Conservation (phyloP, 30 jellyfish, hydroid and myxozoan genomes). For the Aurelia coerulea region DNA sequence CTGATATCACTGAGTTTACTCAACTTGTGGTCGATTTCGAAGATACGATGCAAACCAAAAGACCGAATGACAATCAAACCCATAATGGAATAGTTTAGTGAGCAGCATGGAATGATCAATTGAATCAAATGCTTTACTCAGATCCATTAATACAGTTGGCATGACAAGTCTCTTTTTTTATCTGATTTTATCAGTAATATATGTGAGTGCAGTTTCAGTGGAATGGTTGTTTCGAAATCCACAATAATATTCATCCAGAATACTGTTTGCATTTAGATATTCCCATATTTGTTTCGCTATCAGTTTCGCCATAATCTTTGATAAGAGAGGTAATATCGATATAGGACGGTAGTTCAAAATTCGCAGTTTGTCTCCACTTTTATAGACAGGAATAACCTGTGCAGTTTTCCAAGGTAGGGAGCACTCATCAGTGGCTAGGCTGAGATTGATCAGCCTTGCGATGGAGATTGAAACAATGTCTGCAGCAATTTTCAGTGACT, state of each 20-base stretch:
- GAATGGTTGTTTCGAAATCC: neutral
- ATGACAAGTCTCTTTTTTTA: too few relatives aligned
- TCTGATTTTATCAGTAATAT: too few relatives aligned
- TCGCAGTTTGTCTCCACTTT: slow-evolving; percentile 22
- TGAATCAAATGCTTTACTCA: too few relatives aligned
- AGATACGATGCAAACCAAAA: slow-evolving; percentile 17
- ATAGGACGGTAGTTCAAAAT: slow-evolving; percentile 11
- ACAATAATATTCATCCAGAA: neutral
- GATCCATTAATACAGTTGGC: too few relatives aligned
- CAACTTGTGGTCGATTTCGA: slow-evolving; percentile 18
- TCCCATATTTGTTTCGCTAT: slow-evolving; percentile 31
- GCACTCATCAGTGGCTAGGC: slow-evolving; percentile 43
- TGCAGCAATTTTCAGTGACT: slow-evolving; percentile 10
- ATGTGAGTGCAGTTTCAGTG: too few relatives aligned
- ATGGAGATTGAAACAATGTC: slow-evolving; percentile 35
- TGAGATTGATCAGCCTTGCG: slow-evolving; percentile 32
- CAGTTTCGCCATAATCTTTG: slow-evolving; percentile 40
- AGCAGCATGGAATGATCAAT: neutral
- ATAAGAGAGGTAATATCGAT: slow-evolving; percentile 23
- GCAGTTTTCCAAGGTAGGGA: slow-evolving; percentile 10
- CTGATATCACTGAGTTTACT: slow-evolving; percentile 21
- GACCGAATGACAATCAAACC: slow-evolving; percentile 5
- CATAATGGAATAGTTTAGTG: slow-evolving; percentile 2
- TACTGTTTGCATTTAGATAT: slow-evolving; percentile 3
- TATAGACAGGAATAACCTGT: slow-evolving; percentile 16